Conservation (phyloP, 2,797 vertebrate species). For the Amblyopsis hoosieri region DNA sequence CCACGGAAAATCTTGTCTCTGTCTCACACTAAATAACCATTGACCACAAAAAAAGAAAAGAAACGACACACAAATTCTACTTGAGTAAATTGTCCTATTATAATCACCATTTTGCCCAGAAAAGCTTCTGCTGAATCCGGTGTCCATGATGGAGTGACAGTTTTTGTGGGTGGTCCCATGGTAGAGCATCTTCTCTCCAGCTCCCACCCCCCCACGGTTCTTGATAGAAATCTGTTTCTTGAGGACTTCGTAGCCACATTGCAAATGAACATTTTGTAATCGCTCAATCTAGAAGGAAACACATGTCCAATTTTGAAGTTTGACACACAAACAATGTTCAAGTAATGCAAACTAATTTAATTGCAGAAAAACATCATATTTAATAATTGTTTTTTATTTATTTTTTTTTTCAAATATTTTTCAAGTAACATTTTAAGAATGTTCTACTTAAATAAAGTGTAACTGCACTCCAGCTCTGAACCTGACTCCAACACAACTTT, state of each 20-base stretch:
- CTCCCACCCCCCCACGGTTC: conserved; percentile 26
- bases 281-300: conserved; percentile 62
- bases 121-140: conserved; percentile 68
- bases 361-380: too few relatives aligned
- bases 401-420: too few relatives aligned
- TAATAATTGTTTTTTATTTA: not conserved
- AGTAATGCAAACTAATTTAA: too few relatives aligned
- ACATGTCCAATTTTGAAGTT: not conserved
- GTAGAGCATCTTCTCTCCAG: conserved; percentile 60
- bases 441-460: not conserved
- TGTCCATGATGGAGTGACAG: conserved; percentile 56
- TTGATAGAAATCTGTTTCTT: conserved; percentile 54
- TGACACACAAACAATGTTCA: not conserved
- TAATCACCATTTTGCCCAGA: conserved; percentile 71
- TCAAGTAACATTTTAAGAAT: not conserved
- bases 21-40: not conserved
- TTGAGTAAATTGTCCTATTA: not conserved
- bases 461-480: not conserved
- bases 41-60: not conserved
- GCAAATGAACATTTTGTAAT: conserved; percentile 67
- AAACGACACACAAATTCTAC: not conserved
- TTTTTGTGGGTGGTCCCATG: conserved; percentile 61
- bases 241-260: conserved; percentile 53
- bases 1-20: too few relatives aligned
- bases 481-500: too few relatives aligned